A percentile compares a stretch with the other conserved stretches of the same genome.
Conservation (phyloP, 2,797 vertebrate genomes). For the Buceros bicornis region DNA sequence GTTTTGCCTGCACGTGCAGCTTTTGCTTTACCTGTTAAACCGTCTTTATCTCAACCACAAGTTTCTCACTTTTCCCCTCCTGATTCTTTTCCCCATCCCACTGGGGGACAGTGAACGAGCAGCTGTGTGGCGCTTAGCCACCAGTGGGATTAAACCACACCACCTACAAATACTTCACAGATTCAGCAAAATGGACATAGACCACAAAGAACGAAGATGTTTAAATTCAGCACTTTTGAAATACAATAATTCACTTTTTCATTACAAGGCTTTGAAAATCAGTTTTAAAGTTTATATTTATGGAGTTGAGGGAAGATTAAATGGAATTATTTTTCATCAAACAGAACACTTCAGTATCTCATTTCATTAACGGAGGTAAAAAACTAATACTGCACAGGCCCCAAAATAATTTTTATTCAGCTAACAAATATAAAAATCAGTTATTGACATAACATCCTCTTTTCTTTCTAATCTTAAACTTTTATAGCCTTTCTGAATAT, state of each 20-base stretch:
- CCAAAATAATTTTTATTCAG: background rate
- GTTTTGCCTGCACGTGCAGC: fast-evolving
- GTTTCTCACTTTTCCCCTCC: background rate
- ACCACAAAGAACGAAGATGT: background rate
- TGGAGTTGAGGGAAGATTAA: background rate
- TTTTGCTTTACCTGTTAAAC: background rate
- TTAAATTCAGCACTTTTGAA: background rate
- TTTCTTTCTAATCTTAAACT: background rate
- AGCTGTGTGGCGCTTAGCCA: background rate
- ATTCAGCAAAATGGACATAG: background rate
- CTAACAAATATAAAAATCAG: background rate
- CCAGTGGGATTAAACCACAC: background rate
- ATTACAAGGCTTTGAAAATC: background rate
- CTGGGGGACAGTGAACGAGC: background rate
- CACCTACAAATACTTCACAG: background rate
- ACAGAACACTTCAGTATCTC: background rate
- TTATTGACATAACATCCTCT: background rate
- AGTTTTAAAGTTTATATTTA: background rate
- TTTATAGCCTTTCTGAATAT: background rate
- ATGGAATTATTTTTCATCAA: background rate
- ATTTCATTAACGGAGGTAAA: background rate
- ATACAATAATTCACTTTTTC: background rate
- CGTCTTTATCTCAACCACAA: background rate
- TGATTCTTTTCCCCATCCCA: background rate
- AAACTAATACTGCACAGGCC: background rate